phyloP scores from a whole-genome alignment of 2,888 invertebrate genomes.

The Calephelis perditalis region DNA sequence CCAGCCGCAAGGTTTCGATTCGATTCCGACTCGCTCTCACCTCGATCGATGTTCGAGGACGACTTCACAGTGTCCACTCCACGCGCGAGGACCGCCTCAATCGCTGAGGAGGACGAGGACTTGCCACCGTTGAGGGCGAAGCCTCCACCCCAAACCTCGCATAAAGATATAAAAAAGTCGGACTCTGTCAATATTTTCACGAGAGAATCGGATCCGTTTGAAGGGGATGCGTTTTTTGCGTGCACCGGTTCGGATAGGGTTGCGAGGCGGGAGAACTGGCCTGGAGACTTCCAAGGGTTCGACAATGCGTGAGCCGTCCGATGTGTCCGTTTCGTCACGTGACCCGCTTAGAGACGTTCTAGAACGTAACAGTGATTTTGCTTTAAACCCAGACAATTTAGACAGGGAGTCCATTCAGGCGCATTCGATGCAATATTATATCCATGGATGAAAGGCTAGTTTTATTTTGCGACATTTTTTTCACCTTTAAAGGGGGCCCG shows the following conservation, averaged over 20 bases:
- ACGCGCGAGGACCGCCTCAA: slow-evolving; percentile 59
- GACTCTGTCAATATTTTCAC: slow-evolving; percentile 94
- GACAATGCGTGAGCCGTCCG: slow-evolving; percentile 40
- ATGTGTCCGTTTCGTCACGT: not conserved
- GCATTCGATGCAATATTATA: too few species aligned
- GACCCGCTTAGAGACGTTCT: slow-evolving; percentile 8
- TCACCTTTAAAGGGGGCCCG: too few species aligned
- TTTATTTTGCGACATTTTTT: too few species aligned
- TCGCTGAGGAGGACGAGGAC: slow-evolving; percentile 70
- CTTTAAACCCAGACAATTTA: not conserved
- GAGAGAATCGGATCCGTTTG: slow-evolving; percentile 91
- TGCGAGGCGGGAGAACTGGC: slow-evolving; percentile 70
- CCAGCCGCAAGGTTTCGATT: slow-evolving; percentile 58
- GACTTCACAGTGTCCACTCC: slow-evolving; percentile 79
- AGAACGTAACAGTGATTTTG: not conserved
- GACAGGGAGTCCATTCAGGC: not conserved
- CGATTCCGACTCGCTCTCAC: slow-evolving; percentile 68
- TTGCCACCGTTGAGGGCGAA: slow-evolving; percentile 56
- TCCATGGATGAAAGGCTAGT: too few species aligned
- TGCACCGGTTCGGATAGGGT: slow-evolving; percentile 69
- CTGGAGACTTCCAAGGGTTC: slow-evolving; percentile 68
- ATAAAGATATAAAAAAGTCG: slow-evolving; percentile 88
- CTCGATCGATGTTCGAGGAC: slow-evolving; percentile 69
- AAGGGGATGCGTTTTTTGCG: slow-evolving; percentile 91
- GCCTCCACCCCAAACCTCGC: slow-evolving; percentile 45